phyloP scores from a whole-genome alignment of 2,888 invertebrate species.

The Parascotia fuliginaria region DNA sequence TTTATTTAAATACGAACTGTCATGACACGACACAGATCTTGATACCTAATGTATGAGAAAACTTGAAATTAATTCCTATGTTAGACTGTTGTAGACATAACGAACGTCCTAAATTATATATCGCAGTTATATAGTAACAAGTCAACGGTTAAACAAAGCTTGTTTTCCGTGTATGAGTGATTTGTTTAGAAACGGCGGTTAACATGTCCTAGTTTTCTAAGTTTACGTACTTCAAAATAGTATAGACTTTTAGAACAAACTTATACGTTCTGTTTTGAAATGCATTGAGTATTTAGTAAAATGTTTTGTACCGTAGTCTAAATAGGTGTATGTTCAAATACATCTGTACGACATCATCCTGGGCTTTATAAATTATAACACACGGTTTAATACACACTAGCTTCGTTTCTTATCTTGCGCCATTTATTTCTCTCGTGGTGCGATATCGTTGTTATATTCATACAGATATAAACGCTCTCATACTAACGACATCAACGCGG shows the following conservation, averaged over 20 bases:
- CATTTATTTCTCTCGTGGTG: too few species aligned
- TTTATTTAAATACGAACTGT: too few species aligned
- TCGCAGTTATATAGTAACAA: conserved; percentile 52
- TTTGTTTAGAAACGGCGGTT: conserved; percentile 55
- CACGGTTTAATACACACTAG: too few species aligned
- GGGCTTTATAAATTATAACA: too few species aligned
- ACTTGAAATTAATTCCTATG: not conserved
- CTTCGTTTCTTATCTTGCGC: too few species aligned
- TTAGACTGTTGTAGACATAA: conserved; percentile 1
- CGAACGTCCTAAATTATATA: conserved; percentile 56
- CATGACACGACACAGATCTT: too few species aligned
- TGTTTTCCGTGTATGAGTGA: conserved; percentile 54
- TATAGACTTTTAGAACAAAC: conserved; percentile 16
- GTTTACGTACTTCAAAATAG: conserved; percentile 32
- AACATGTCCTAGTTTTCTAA: conserved; percentile 30
- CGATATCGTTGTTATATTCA: too few species aligned
- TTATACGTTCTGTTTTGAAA: not conserved
- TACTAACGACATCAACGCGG: not conserved
- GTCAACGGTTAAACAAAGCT: conserved; percentile 41
- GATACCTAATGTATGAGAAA: too few species aligned
- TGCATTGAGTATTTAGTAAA: not conserved
- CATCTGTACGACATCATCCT: too few species aligned
- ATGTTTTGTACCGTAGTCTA: not conserved
- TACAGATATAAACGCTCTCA: not conserved
- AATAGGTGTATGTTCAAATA: not conserved